A percentile compares a stretch with the other conserved stretches of the same genome.
Evolutionary conservation across 2,888 invertebrate genomes (phyloP).

Genomic region (Electrophaes corylata): DNA sequence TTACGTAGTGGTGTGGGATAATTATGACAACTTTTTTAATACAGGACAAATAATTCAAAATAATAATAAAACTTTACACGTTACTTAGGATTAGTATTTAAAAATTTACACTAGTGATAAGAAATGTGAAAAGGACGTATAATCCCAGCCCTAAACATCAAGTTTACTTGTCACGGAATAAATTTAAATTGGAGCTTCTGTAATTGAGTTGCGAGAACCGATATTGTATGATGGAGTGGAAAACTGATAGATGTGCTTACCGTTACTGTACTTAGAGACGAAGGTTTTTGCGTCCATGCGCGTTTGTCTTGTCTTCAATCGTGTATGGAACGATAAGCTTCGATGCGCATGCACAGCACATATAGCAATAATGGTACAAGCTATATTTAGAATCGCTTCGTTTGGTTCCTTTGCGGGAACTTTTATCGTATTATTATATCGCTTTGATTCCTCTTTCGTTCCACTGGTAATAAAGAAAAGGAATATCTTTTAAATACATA

Average conservation of each 20-base stretch:
- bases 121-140: background rate
- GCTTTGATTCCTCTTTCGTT: slow-evolving; percentile 28
- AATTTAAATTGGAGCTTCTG: slow-evolving; percentile 24
- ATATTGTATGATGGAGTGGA: slow-evolving; percentile 46
- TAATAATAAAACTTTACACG: background rate
- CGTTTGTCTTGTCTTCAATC: slow-evolving; percentile 69
- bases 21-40: too few species aligned
- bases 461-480: slow-evolving; percentile 9
- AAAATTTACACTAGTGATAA: background rate
- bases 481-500: background rate
- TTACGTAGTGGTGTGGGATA: background rate
- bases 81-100: background rate
- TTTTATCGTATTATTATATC: slow-evolving; percentile 50
- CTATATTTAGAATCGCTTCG: slow-evolving; percentile 74
- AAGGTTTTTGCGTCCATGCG: slow-evolving; percentile 68
- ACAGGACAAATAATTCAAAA: too few species aligned
- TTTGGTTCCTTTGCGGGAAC: slow-evolving; percentile 57
- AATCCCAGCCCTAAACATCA: background rate
- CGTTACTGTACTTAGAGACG: slow-evolving; percentile 58
- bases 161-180: slow-evolving; percentile 4
- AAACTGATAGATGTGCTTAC: slow-evolving; percentile 57
- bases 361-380: slow-evolving; percentile 61
- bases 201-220: slow-evolving; percentile 42
- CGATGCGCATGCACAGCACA: slow-evolving; percentile 64
- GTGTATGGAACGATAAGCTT: slow-evolving; percentile 75